Base-by-base conservation (phyloP, 2,113 vertebrate species). In the Athene noctua region DNA sequence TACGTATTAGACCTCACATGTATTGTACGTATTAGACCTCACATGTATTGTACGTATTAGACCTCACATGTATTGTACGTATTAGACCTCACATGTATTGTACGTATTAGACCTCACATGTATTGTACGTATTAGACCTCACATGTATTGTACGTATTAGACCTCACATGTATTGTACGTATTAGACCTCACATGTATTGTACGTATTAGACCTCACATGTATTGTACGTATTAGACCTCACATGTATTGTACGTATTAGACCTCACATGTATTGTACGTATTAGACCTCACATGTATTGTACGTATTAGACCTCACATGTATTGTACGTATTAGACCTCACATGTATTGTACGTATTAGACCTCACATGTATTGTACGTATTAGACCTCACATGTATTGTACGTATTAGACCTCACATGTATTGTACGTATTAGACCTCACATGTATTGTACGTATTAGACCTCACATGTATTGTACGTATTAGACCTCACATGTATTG, bases 41-140 rank as follows among this genome's bases (percentile, higher is more conserved):
- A n/a, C n/a, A 46, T 9, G n/a, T 34, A 47, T 5, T 0, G 0
- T 6, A 36, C 3, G 9, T 51, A 51, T 57, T 55, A 85, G 32
- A 86, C n/a, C n/a, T n/a, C n/a, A n/a, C n/a, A 46, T 9, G n/a
- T 34, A 47, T 5, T 0, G 0, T 6, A 36, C 3, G 9, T 51
- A 51, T 57, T 55, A 85, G 32, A 86, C n/a, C n/a, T n/a, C n/a
- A n/a, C n/a, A 46, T 9, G n/a, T 34, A 47, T 5, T 0, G 0
- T 6, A 36, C 3, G 9, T 51, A 51, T 57, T 55, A 85, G 32
- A 86, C n/a, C n/a, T n/a, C n/a, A n/a, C n/a, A 46, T 9, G n/a
- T 34, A 47, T 5, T 0, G 0, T 6, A 36, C 3, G 9, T 51
- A 51, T 57, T 55, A 85, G 32, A 86, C n/a, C n/a, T n/a, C n/a